Conservation (phyloP, 2,888 invertebrate species). For the Conops quadrifasciatus region DNA sequence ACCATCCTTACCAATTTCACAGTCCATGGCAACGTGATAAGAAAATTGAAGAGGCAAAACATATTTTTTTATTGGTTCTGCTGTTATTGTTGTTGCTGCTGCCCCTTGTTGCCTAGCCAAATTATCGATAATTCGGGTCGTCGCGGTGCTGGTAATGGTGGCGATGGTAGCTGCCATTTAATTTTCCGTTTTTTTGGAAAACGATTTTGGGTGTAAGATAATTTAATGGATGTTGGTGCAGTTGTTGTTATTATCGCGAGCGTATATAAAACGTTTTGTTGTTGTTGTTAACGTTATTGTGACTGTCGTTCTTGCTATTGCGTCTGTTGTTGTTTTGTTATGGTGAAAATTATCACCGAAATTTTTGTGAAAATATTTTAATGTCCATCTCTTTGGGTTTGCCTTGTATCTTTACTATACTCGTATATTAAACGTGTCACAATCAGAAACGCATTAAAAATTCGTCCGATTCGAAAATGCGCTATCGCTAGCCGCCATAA, state of each 20-base stretch:
- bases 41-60: slow-evolving; percentile 33
- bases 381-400: background rate
- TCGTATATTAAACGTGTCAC: slow-evolving; percentile 20
- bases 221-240: slow-evolving; percentile 32
- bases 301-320: slow-evolving; percentile 38
- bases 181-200: background rate
- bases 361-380: slow-evolving; percentile 10
- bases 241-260: slow-evolving; percentile 35
- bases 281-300: slow-evolving; percentile 14
- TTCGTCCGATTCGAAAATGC: background rate
- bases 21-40: slow-evolving; percentile 37
- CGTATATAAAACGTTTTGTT: too few species aligned
- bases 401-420: background rate
- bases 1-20: slow-evolving; percentile 47
- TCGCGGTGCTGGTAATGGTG: slow-evolving; percentile 40
- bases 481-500: slow-evolving; percentile 19
- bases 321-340: slow-evolving; percentile 28
- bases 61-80: slow-evolving; percentile 17
- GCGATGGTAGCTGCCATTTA: slow-evolving; percentile 38
- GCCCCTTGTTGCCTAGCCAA: slow-evolving; percentile 36
- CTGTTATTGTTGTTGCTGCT: slow-evolving; percentile 32
- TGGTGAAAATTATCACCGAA: slow-evolving; percentile 13
- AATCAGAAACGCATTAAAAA: slow-evolving; percentile 34
- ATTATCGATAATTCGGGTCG: slow-evolving; percentile 45
- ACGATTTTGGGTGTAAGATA: slow-evolving; percentile 24